phyloP scores from a whole-genome alignment of 2,888 invertebrate species.

The Monochamus alternatus region DNA sequence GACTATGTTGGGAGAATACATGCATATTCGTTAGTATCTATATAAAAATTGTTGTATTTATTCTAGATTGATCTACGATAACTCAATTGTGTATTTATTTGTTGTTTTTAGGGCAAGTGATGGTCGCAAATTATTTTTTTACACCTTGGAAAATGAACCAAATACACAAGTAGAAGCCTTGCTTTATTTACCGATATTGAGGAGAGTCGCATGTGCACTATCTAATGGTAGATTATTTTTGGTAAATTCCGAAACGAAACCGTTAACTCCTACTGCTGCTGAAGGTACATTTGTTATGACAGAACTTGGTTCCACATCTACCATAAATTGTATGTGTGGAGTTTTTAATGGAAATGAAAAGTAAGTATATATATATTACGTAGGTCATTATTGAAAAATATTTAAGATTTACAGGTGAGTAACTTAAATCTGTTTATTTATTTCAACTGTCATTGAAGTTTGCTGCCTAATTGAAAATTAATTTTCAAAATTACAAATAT shows the following conservation, averaged over 20 bases:
- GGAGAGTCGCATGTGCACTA: constrained; percentile 87
- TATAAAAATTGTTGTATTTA: not conserved
- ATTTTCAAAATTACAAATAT: no score
- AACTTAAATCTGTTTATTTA: no score
- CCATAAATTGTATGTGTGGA: constrained; percentile 80
- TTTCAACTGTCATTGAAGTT: no score
- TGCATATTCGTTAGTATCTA: constrained; percentile 79
- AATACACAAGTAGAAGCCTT: constrained; percentile 80
- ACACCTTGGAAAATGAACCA: constrained; percentile 80
- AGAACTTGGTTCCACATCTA: constrained; percentile 81
- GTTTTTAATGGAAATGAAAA: constrained; percentile 70
- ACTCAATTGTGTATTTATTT: no score
- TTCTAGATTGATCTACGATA: no score
- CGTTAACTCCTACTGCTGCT: constrained; percentile 75
- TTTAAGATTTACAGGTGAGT: no score
- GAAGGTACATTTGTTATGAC: constrained; percentile 86
- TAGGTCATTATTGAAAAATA: not conserved
- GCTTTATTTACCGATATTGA: constrained; percentile 77
- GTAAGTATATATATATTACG: constrained; percentile 57
- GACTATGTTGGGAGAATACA: constrained; percentile 90
- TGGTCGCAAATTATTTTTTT: constrained; percentile 76
- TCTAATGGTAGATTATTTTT: constrained; percentile 86
- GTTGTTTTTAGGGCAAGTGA: constrained; percentile 71
- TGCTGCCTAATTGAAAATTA: no score
- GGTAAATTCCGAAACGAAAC: constrained; percentile 77